Base-by-base conservation (phyloP, 2,888 invertebrate genomes). In the Atrina japonica region DNA sequence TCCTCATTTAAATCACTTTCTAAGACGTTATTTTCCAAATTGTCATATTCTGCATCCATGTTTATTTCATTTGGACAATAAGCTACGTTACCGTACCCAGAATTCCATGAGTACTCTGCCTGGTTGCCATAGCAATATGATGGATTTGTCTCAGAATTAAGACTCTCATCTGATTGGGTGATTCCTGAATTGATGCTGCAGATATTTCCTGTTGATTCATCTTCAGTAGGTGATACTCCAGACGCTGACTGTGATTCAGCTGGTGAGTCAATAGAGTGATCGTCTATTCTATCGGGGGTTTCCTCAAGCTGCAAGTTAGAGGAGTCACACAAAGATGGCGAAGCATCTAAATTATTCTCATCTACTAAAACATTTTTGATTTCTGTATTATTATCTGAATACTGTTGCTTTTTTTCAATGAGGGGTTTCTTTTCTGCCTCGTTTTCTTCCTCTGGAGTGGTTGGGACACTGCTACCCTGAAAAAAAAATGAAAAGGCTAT, bases 121-220 rank as follows among this genome's bases (percentile, higher is more conserved):
- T 96, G 96, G 88, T 94, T 95, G 66, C 95, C 94, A 87, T 96
- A 96, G 53, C 94, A 93, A 88, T 96, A 92, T 73, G 94, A 94
- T 16, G 94, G 94, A 88, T 95, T 95, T 66, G 94, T 94, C 41
- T 94, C 94, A 16, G 94, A 94, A n/a, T 93, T 94, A 55, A 93
- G 92, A 30, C 95, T 95, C 18, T 94, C 94, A 86, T 95, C 95
- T 5, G 96, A 96, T 86, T 95, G 95, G 5, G 95, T 95, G 1
- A 96, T 92, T 0, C 96, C 96, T 3, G 59, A 50, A 43, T 73
- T 76, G 0, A 80, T 73, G 18, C 63, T 70, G 16, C 45, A 65
- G n/a, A 69, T 53, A 18, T 67, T 61, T 25, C 58, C 43, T 1
- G 25, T 35, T n/a, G 35, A 35, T 35, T 35, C 35, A 7, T 35